phyloP scores from a whole-genome alignment of 1,140 invertebrate genomes.

The Drosophila pruinosa region DNA sequence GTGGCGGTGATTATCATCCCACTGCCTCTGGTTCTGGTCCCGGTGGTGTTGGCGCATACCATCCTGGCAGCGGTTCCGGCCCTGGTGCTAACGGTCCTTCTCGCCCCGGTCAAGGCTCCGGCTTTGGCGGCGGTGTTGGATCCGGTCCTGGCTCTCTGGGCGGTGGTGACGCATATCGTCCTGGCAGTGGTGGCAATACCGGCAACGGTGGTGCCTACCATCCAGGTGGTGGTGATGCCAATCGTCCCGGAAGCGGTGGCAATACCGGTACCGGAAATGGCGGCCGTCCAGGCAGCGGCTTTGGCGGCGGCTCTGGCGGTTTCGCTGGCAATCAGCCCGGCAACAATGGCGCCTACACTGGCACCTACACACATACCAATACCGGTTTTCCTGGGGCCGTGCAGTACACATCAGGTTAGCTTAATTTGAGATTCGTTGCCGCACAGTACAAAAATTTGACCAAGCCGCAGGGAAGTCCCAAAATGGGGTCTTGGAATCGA shows the following conservation, averaged over 20 bases:
- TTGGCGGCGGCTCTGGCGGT: conserved; percentile 16
- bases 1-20: background rate
- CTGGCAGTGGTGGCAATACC: conserved; percentile 12
- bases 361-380: conserved; percentile 48
- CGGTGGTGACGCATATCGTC: conserved; percentile 10
- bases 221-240: conserved; percentile 9
- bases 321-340: conserved; percentile 33
- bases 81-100: background rate
- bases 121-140: conserved; percentile 15
- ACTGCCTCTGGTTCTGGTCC: background rate
- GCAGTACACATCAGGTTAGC: conserved; percentile 77
- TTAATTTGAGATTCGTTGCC: conserved; percentile 42
- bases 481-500: background rate
- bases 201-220: conserved; percentile 7
- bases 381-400: conserved; percentile 81
- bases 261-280: conserved; percentile 5
- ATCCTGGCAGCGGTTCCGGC: conserved; percentile 11
- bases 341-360: conserved; percentile 53
- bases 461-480: conserved; percentile 32
- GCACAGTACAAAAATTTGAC: conserved; percentile 65
- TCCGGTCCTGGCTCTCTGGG: background rate
- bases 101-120: conserved; percentile 12
- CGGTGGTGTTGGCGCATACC: conserved; percentile 5
- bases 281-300: conserved; percentile 2
- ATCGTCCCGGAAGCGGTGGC: conserved; percentile 13